phyloP scores from a whole-genome alignment of 2,888 invertebrate genomes.

The Harpalus rufipes region DNA sequence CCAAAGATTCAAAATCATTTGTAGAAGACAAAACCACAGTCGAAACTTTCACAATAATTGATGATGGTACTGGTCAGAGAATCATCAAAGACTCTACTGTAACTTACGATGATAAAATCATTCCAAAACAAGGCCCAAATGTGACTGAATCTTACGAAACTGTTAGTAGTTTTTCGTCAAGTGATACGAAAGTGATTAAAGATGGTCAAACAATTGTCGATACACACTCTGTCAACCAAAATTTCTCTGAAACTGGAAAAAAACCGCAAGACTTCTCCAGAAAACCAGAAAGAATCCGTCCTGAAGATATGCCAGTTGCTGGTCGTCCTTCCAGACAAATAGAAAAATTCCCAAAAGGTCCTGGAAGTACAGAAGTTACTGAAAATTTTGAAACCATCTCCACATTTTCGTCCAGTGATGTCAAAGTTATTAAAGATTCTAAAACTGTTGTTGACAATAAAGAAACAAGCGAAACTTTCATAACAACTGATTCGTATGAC shows the following conservation, averaged over 20 bases:
- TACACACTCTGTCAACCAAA: background rate
- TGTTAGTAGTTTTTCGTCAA: constrained; percentile 22
- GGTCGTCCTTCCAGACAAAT: constrained; percentile 68
- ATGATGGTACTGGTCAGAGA: constrained; percentile 45
- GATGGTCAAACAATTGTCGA: constrained; percentile 31
- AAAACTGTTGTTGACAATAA: constrained; percentile 50
- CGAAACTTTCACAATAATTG: constrained; percentile 61
- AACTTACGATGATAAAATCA: background rate
- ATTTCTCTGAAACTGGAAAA: constrained; percentile 26
- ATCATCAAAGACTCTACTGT: constrained; percentile 18
- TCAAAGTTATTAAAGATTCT: constrained; percentile 42
- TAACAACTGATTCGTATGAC: constrained; percentile 32
- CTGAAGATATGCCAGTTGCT: constrained; percentile 62
- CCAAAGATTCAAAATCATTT: constrained; percentile 69
- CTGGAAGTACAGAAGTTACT: constrained; percentile 45
- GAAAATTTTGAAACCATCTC: constrained; percentile 46
- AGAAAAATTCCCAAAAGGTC: constrained; percentile 17
- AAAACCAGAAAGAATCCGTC: constrained; percentile 34
- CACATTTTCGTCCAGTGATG: constrained; percentile 36
- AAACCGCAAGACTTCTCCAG: constrained; percentile 45
- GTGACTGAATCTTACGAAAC: constrained; percentile 26
- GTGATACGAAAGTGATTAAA: constrained; percentile 48
- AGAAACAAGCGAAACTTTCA: constrained; percentile 16
- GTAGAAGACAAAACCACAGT: constrained; percentile 68
- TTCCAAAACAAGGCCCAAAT: background rate